Conservation (phyloP, 2,797 vertebrate species). For the Mormyrus proboscirostris region DNA sequence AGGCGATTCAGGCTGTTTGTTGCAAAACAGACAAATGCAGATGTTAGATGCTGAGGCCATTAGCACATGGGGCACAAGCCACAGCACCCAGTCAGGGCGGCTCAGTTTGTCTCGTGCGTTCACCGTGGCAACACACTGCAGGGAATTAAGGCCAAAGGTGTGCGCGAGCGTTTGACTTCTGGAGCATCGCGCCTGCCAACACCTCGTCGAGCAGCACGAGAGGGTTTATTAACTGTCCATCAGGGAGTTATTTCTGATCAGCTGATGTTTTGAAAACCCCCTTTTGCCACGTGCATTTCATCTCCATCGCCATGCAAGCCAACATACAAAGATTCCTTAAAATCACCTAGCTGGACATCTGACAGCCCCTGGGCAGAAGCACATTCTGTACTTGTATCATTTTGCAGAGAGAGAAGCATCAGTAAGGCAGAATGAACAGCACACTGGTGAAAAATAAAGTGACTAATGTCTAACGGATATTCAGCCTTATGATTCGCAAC, state of each 20-base stretch:
- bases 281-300: not conserved
- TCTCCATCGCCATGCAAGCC: not conserved
- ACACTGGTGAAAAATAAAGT: not conserved
- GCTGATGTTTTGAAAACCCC: not conserved
- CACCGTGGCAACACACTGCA: conserved; percentile 7
- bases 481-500: not conserved
- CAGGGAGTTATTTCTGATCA: not conserved
- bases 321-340: not conserved
- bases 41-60: conserved; percentile 62
- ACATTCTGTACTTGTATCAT: not conserved
- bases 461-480: not conserved
- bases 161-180: not conserved
- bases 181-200: not conserved
- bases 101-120: not conserved
- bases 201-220: not conserved
- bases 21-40: conserved; percentile 78
- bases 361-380: not conserved
- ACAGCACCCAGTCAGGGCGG: not conserved
- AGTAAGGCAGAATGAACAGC: not conserved
- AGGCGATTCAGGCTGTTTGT: conserved; percentile 90
- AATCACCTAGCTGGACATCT: not conserved
- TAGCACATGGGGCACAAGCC: conserved; percentile 32
- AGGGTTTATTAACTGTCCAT: not conserved
- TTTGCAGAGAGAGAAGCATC: not conserved
- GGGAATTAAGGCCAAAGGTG: conserved; percentile 10